A percentile compares a stretch with the other conserved stretches of the same genome.
These are phyloP conservation scores for Stegodyphus dumicola DNA, from an alignment of 1,140 invertebrate species.

Conservation along the genomic window DNA sequence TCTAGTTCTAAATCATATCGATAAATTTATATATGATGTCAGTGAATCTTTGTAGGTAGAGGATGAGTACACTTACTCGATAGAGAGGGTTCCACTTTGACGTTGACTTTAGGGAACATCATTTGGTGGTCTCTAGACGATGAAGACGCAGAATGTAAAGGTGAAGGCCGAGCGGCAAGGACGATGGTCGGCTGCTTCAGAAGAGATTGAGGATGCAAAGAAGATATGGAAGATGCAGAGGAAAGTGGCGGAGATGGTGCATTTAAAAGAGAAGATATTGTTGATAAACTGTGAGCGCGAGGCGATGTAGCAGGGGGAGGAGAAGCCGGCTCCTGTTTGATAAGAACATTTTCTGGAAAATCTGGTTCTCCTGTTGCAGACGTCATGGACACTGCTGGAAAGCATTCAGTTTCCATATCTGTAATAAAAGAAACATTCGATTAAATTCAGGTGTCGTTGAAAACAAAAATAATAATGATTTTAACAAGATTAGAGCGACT, in stretches of 20 bases:
- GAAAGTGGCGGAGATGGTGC: slow-evolving; percentile 64
- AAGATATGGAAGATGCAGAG: background rate
- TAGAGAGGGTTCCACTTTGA: slow-evolving; percentile 66
- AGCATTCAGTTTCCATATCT: slow-evolving; percentile 88
- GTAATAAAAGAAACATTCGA: slow-evolving; percentile 63
- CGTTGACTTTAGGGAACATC: slow-evolving; percentile 73
- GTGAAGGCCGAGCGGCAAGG: slow-evolving; percentile 67
- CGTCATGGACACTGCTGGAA: slow-evolving; percentile 78
- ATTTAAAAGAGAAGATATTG: slow-evolving; percentile 67
- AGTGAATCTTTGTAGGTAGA: no score
- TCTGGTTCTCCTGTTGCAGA: slow-evolving; percentile 68
- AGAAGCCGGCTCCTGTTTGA: slow-evolving; percentile 70
- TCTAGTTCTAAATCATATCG: no score
- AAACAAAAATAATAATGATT: no score
- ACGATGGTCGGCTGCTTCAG: slow-evolving; percentile 72
- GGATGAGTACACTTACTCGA: slow-evolving; percentile 23
- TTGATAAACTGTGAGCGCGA: slow-evolving; percentile 72
- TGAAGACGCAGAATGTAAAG: slow-evolving; percentile 8
- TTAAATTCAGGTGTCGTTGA: no score
- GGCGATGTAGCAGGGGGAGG: slow-evolving; percentile 64
- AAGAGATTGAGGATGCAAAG: slow-evolving; percentile 68
- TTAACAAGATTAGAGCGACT: no score
- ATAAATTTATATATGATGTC: no score
- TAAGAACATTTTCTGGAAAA: slow-evolving; percentile 51
- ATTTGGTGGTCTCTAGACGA: slow-evolving; percentile 29